A percentile compares a stretch with the other conserved stretches of the same genome.
phyloP scores from a whole-genome alignment of 2,113 vertebrate species.

The Pluvialis apricaria region DNA sequence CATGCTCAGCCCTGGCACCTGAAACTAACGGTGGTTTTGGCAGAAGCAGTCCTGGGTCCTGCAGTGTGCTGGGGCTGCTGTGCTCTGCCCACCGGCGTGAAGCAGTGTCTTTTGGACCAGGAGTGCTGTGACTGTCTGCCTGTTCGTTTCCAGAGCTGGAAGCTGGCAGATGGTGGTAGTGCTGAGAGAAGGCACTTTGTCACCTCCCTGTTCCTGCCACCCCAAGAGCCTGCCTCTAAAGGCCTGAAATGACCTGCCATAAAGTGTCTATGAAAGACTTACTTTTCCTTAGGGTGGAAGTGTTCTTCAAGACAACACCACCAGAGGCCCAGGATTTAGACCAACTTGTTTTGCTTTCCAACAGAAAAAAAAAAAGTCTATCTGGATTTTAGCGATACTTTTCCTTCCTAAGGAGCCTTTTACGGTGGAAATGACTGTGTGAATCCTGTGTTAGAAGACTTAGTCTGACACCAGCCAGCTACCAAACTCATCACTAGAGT shows the following conservation, averaged over 20 bases:
- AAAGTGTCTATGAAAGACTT: background rate
- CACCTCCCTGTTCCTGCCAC: background rate
- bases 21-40: background rate
- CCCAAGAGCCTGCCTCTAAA: background rate
- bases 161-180: background rate
- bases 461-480: background rate
- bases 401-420: background rate
- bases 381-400: background rate
- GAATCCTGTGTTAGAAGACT: background rate
- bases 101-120: background rate
- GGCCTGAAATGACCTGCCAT: background rate
- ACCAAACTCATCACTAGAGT: background rate
- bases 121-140: background rate
- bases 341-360: background rate
- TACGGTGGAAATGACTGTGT: background rate
- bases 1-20: background rate
- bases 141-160: background rate
- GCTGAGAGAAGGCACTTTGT: background rate
- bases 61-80: fast-evolving
- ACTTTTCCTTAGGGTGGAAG: background rate
- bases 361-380: background rate
- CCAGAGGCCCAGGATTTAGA: background rate
- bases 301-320: background rate
- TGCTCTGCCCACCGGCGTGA: background rate
- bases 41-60: background rate